phyloP scores from a whole-genome alignment of 2,113 vertebrate genomes.

The human (Homo sapiens) region GRCh38 chr1:167692501-167693000 shows the following conservation, averaged over 20 bases:
- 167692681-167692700: neutral
- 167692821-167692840: neutral
- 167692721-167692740: neutral
- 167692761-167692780: neutral
- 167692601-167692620: too few relatives aligned
- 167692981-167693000: neutral
- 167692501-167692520: too few relatives aligned
- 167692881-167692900: rapidly evolving
- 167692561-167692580: too few relatives aligned
- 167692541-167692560: too few relatives aligned
- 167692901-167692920: neutral
- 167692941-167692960: too few relatives aligned
- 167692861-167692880: neutral
- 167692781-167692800: neutral
- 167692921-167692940: neutral
- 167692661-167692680: neutral
- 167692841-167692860: rapidly evolving
- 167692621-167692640: too few relatives aligned
- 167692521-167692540: too few relatives aligned
- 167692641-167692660: too few relatives aligned
- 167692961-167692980: neutral
- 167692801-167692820: neutral
- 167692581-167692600: too few relatives aligned
- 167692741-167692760: neutral
- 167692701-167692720: neutral